phyloP scores from a whole-genome alignment of 2,888 invertebrate species.

The Odontomyia ornata region DNA sequence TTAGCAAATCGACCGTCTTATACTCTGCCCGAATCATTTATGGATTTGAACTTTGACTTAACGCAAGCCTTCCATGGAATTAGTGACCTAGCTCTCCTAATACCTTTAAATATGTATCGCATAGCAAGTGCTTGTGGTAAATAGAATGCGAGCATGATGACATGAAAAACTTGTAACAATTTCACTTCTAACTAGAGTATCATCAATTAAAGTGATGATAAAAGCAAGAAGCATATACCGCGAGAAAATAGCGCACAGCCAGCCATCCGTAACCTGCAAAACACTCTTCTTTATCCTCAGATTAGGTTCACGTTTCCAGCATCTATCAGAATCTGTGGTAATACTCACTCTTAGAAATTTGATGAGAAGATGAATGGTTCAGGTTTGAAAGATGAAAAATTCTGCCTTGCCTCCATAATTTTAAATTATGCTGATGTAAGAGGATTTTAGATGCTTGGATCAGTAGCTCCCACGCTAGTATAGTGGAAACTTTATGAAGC shows the following conservation, averaged over 20 bases:
- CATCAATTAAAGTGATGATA: constrained; percentile 41
- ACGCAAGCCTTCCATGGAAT: too few species aligned
- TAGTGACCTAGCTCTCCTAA: not conserved
- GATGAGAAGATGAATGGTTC: not conserved
- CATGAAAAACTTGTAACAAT: constrained; percentile 43
- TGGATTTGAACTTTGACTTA: too few species aligned
- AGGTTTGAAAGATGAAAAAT: not conserved
- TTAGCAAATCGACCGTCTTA: too few species aligned
- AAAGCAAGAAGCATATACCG: constrained; percentile 9
- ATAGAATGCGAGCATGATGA: not conserved
- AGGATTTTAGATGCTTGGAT: too few species aligned
- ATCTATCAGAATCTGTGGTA: constrained; percentile 3
- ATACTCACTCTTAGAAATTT: not conserved
- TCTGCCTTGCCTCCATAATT: too few species aligned
- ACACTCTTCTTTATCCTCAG: not conserved
- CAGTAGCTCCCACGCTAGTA: too few species aligned
- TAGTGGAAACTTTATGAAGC: too few species aligned
- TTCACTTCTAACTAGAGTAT: constrained; percentile 22
- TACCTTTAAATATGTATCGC: not conserved
- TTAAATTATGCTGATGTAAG: too few species aligned
- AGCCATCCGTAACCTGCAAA: not conserved
- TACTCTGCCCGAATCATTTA: too few species aligned
- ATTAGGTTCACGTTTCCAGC: not conserved
- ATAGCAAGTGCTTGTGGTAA: not conserved
- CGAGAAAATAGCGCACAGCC: not conserved